Evolutionary conservation across 1,140 invertebrate genomes (phyloP).

Genomic region (Aphidius ervi): DNA sequence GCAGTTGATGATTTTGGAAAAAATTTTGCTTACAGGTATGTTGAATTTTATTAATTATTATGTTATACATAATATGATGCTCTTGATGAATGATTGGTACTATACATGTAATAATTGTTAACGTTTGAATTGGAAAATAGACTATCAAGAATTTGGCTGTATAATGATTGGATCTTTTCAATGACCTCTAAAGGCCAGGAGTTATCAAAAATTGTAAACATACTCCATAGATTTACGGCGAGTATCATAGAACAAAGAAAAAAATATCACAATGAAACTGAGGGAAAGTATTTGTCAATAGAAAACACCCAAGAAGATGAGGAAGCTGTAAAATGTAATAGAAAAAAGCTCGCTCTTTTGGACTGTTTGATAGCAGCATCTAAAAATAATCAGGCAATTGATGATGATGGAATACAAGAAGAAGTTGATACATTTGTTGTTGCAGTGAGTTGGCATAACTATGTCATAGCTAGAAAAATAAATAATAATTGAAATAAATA

Average conservation of each 20-base stretch:
- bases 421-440: slow-evolving; percentile 71
- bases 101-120: no score
- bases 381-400: slow-evolving; percentile 51
- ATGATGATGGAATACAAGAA: slow-evolving; percentile 66
- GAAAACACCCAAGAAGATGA: slow-evolving; percentile 13
- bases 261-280: slow-evolving; percentile 29
- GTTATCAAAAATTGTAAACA: slow-evolving; percentile 18
- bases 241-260: slow-evolving; percentile 32
- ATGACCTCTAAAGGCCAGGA: slow-evolving; percentile 27
- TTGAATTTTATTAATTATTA: not conserved
- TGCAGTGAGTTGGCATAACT: not conserved
- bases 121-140: slow-evolving; percentile 7
- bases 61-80: not conserved
- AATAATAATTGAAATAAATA: not conserved
- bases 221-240: slow-evolving; percentile 25
- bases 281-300: slow-evolving; percentile 16
- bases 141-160: slow-evolving; percentile 21
- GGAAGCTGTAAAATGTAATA: slow-evolving; percentile 20
- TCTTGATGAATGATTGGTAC: no score
- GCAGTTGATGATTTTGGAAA: slow-evolving; percentile 28
- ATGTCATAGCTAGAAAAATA: not conserved
- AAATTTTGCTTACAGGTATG: not conserved
- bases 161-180: slow-evolving; percentile 23
- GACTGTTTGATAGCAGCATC: slow-evolving; percentile 68
- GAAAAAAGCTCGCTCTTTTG: slow-evolving; percentile 63